Base-by-base conservation (phyloP, 2,113 vertebrate species). In the Bubo blakistoni region DNA sequence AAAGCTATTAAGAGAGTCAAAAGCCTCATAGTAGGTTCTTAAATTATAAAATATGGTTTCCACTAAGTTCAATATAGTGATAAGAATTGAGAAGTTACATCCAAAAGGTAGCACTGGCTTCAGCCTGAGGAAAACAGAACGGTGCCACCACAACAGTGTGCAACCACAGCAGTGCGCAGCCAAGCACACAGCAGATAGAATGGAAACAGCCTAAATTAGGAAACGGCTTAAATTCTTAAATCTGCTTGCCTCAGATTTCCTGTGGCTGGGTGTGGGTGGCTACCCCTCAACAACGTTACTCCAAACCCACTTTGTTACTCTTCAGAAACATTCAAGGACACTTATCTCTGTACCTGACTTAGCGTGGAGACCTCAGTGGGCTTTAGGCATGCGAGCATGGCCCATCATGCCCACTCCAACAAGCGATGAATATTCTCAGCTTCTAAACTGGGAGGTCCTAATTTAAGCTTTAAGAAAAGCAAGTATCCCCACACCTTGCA, bases 401-500 rank as follows among this genome's bases (percentile, higher is more conserved):
- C 40, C 83, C 44, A 58, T 36, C 52, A 17, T 67, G 61, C 90
- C 92, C 47, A 72, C 88, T 94, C 49, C 74, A 87, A 30, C 36
- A 79, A 54, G 27, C 2, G 2, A 38, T 18, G 30, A 72, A 70
- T 69, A 69, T 86, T 79, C 65, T 91, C 66, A 71, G 58, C 36
- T 89, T 24, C 69, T 81, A 91, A 89, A 94, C 0, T 17, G 34
- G 44, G 52, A 92, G 52, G 13, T 81, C 38, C 65, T 59, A 92
- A 78, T 84, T 78, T 84, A 92, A 63, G 47, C 70, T 81, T 77
- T 69, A 84, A 86, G 83, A 47, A 91, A 94, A 74, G 44, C 86
- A 93, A 94, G 34, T 52, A 88, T 71, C 69, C 40, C 73, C 91
- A 86, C 88, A 93, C 88, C 92, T 94, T 90, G 57, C 77, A 93